Evolutionary conservation across 2,113 vertebrate species (phyloP).

Genomic region (Malurus alboscapulatus): DNA sequence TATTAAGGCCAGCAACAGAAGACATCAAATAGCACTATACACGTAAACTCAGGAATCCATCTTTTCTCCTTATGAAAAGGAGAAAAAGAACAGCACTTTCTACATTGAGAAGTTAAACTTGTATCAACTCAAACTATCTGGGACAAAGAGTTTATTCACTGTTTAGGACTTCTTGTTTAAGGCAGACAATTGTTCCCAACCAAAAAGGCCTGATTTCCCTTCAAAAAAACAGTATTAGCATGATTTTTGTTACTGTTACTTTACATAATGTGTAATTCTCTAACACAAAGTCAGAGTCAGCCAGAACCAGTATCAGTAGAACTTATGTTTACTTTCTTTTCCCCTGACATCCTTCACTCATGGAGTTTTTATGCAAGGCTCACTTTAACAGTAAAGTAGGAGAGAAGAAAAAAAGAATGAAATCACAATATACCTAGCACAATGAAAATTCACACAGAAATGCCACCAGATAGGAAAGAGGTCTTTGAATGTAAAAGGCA

Average conservation of each 20-base stretch:
- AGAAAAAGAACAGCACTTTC: background rate
- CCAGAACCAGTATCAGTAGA: background rate
- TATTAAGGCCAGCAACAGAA: background rate
- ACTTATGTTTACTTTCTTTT: background rate
- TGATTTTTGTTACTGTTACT: background rate
- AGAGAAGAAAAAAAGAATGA: background rate
- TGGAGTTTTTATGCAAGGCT: background rate
- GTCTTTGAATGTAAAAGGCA: background rate
- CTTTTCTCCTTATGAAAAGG: background rate
- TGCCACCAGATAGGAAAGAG: background rate
- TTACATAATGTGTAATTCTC: background rate
- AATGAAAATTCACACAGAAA: background rate
- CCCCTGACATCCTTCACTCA: background rate
- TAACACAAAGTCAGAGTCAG: background rate
- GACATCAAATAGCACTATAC: background rate
- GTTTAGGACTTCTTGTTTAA: background rate
- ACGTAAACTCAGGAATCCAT: background rate
- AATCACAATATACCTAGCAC: background rate
- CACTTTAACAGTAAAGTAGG: background rate
- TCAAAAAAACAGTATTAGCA: background rate
- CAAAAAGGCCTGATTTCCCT: background rate
- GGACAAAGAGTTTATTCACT: background rate
- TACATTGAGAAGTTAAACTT: background rate
- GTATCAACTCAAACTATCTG: background rate
- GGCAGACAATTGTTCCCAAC: background rate